Conservation (phyloP, 2,888 invertebrate genomes). For the Taphrorychus bicolor region DNA sequence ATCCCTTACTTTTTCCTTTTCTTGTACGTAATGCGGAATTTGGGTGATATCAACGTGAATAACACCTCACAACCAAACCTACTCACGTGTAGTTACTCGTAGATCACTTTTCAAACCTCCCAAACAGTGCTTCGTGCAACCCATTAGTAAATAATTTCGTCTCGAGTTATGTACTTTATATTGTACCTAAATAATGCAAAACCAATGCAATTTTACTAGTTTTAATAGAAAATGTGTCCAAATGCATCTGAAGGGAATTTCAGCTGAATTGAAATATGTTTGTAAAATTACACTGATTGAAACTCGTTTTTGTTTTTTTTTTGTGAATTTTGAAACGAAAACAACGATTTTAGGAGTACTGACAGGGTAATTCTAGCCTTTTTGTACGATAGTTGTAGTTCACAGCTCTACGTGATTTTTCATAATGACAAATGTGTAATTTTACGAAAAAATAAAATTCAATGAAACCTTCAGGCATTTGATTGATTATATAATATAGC, state of each 20-base stretch:
- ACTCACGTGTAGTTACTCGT: neutral
- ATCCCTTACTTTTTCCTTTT: conserved; percentile 7
- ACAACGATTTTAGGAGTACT: neutral
- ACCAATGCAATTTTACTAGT: conserved; percentile 9
- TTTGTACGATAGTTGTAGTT: neutral
- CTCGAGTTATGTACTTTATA: neutral
- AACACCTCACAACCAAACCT: neutral
- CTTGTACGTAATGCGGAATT: conserved; percentile 51
- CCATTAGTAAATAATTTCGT: neutral
- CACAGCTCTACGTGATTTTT: neutral
- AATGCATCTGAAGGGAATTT: neutral
- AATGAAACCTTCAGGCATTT: neutral
- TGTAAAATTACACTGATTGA: neutral
- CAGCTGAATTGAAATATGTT: neutral
- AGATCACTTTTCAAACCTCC: too few relatives aligned
- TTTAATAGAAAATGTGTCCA: neutral
- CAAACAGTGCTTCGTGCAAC: too few relatives aligned
- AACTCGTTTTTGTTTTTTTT: too few relatives aligned
- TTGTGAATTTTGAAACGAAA: neutral
- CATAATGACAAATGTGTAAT: neutral
- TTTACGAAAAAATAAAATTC: neutral
- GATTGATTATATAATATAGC: neutral
- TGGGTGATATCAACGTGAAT: conserved; percentile 60
- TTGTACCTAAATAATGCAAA: conserved; percentile 4
- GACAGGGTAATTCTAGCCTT: neutral